Evolutionary conservation across 2,797 vertebrate genomes (phyloP).

Genomic region (Gymnocypris eckloni): DNA sequence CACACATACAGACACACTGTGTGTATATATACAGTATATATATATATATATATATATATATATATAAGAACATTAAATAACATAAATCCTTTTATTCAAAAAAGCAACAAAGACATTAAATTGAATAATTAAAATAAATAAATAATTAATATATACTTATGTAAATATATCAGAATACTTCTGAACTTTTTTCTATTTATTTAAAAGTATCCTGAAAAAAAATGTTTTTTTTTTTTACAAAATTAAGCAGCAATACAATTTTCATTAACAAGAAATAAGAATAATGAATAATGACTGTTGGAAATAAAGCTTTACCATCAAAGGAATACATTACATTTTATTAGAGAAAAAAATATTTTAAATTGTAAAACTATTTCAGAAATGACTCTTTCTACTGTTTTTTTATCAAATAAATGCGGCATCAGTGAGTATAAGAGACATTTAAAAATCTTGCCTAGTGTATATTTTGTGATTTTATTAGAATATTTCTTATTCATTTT

Average conservation of each 20-base stretch:
- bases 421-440: not conserved
- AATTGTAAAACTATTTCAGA: not conserved
- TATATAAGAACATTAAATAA: too few relatives aligned
- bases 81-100: not conserved
- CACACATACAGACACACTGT: not conserved
- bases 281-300: too few relatives aligned
- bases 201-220: not conserved
- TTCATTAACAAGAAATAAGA: too few relatives aligned
- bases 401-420: not conserved
- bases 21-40: too few relatives aligned
- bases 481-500: not conserved
- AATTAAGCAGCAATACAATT: not conserved
- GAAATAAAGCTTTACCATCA: not conserved
- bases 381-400: not conserved
- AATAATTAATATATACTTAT: too few relatives aligned
- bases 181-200: not conserved
- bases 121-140: not conserved
- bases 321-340: not conserved
- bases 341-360: not conserved
- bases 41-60: too few relatives aligned
- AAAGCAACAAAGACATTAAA: not conserved
- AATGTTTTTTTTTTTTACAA: not conserved
- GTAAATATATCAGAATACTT: not conserved
- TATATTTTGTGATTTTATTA: not conserved
- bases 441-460: not conserved